Percentiles rank a stretch among this genome's conserved stretches.
These are phyloP conservation scores for Plodia interpunctella DNA, from an alignment of 1,140 invertebrate genomes.

Conservation along the genomic window DNA sequence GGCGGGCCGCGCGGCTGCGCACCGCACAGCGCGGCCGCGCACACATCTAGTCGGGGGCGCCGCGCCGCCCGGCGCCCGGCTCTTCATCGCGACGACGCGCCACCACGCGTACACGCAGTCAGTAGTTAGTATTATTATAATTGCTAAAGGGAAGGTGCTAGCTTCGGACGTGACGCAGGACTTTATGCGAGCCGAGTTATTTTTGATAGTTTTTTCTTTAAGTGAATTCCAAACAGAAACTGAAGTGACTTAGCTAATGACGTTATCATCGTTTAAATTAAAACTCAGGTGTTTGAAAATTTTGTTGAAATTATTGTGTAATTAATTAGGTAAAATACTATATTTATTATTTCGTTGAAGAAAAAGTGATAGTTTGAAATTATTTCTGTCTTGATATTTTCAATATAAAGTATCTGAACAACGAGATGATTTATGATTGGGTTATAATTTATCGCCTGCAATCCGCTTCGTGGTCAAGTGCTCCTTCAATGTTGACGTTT, in stretches of 20 bases:
- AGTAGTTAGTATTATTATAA: slow-evolving; percentile 72
- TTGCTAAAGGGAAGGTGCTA: slow-evolving; percentile 74
- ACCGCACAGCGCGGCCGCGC: slow-evolving; percentile 20
- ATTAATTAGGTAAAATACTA: slow-evolving; percentile 72
- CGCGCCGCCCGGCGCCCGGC: slow-evolving; percentile 33
- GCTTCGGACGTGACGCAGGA: slow-evolving; percentile 74
- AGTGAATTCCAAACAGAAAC: slow-evolving; percentile 67
- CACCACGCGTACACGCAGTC: slow-evolving; percentile 44
- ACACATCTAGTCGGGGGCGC: slow-evolving; percentile 43
- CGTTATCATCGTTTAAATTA: slow-evolving; percentile 60
- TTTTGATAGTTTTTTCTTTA: slow-evolving; percentile 76
- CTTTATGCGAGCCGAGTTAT: slow-evolving; percentile 73
- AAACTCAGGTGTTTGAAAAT: slow-evolving; percentile 72
- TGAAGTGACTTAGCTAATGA: slow-evolving; percentile 69
- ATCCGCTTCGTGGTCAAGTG: slow-evolving; percentile 36
- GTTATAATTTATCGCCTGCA: slow-evolving; percentile 39
- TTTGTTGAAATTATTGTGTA: slow-evolving; percentile 77
- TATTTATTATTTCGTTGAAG: slow-evolving; percentile 74
- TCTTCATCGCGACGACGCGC: slow-evolving; percentile 16
- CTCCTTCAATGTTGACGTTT: slow-evolving; percentile 26
- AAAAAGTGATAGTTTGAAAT: slow-evolving; percentile 69
- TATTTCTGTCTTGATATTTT: slow-evolving; percentile 77
- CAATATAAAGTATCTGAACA: slow-evolving; percentile 47
- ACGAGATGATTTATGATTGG: slow-evolving; percentile 47
- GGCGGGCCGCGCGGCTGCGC: slow-evolving; percentile 33